Base-by-base conservation (phyloP, 2,113 vertebrate species). In the Setophaga coronata region DNA sequence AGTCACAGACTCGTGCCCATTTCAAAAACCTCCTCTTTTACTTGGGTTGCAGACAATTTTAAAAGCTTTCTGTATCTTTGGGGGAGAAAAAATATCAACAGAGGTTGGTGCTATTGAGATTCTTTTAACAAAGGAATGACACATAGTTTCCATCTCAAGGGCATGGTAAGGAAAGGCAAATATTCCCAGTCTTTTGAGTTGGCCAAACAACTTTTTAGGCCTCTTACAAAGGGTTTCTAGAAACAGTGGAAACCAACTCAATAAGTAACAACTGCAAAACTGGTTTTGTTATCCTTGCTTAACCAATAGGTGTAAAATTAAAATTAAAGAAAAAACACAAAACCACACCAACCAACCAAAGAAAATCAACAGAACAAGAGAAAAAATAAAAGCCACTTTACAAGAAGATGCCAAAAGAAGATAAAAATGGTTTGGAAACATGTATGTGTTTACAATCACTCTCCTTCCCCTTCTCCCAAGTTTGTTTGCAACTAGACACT, bases 401-500 rank as follows among this genome's bases (percentile, higher is more conserved):
- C 36, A 87, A 77, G 85, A 97, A 96, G 20, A 76, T 61, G 48
- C n/a, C 87, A 97, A 91, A 97, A 94, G 67, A 89, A 94, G 83
- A 83, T 82, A 69, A 91, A 91, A 93, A 60, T 5, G 7, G 61
- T 80, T 87, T 26, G 23, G 45, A 97, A 96, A 77, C 19, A 48
- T 54, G 77, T 66, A 23, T 33, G 20, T 93, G 82, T 94, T 97
- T 96, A 89, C 72, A 84, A 81, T 79, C 85, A 93, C 87, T 96
- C 93, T 96, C 70, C 82, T 73, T 18, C 90, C 94, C 96, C 87
- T 96, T 93, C 61, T 83, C 95, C 62, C 83, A 97, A 97, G 97
- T 98, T 98, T 98, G 96, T 97, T 96, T 97, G 87, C 95, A 97
- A 94, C 96, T 85, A 97, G 87, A 93, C 69, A 82, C 80, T 20